Evolutionary conservation across 1,140 invertebrate species (phyloP).

Genomic region (Pseudomyrmex flavicornis): DNA sequence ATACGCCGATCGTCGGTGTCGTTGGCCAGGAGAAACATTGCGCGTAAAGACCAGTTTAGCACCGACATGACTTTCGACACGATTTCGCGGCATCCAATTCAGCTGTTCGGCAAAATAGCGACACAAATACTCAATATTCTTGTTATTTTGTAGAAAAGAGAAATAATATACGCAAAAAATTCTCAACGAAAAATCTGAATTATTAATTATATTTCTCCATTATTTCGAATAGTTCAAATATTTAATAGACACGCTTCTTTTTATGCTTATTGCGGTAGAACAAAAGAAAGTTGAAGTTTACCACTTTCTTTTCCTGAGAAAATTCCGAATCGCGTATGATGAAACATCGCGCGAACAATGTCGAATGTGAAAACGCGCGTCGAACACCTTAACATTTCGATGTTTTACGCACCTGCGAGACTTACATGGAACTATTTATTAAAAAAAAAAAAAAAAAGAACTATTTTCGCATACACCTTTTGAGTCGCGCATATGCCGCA

Average conservation of each 20-base stretch:
- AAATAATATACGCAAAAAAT: not conserved
- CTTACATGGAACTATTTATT: not conserved
- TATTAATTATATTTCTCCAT: not conserved
- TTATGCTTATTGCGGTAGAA: not conserved
- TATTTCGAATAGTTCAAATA: not conserved
- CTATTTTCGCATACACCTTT: conserved; percentile 4
- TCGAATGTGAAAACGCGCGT: not conserved
- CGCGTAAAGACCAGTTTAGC: conserved; percentile 31
- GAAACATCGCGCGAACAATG: not conserved
- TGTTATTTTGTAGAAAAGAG: not conserved
- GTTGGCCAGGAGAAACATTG: conserved; percentile 46
- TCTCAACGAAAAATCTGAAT: not conserved
- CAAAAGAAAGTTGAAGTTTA: not conserved
- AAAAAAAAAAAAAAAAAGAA: conserved; percentile 13
- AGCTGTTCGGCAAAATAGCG: not conserved
- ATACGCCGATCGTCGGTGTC: conserved; percentile 64
- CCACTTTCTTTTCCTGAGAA: not conserved
- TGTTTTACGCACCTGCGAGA: conserved; percentile 7
- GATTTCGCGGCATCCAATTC: not conserved
- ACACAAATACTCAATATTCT: not conserved
- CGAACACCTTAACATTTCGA: conserved; percentile 5
- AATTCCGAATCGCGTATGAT: not conserved
- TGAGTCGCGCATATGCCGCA: not conserved
- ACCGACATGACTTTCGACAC: conserved; percentile 27
- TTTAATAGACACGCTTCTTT: not conserved